Base-by-base conservation (phyloP, 2,797 vertebrate species). In the Scarus forsteni region DNA sequence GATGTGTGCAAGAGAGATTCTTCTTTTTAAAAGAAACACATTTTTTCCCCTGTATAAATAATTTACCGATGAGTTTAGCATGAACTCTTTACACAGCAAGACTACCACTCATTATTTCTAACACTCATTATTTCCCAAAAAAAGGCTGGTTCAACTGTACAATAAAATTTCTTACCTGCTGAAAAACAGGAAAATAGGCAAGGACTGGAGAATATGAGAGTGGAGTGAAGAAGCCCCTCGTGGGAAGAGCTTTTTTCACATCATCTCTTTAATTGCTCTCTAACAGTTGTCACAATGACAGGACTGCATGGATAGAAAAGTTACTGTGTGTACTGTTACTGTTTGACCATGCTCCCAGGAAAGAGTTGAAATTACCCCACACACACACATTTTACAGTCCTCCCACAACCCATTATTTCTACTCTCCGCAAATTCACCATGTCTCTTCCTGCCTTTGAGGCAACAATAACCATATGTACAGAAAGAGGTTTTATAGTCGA, bases 231-330 rank as follows among this genome's bases (percentile, higher is more conserved):
- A 70, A 83, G 88, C 84, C 46, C 79, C 89, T 88, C 84, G 75
- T 84, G 81, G 88, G 91, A 90, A 82, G 85, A 72, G 80, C 88
- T 89, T 87, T 80, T 83, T 90, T 27, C 27, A 27, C 27, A 27
- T 27, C 90, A 81, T 87, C 80, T 60, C 87, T 91, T 89, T 92
- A 92, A 93, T 92, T 91, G 91, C 91, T 92, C 88, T 89, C 87
- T 64, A 78, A 86, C 87, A 79, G 86, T 92, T 91, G 90, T 90
- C 84, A 91, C 86, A 79, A 85, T 91, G 92, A 91, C 89, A 89
- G 85, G 74, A 81, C 89, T 88, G 81, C 84, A 72, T 85, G 84
- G 88, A 88, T 62, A 76, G 79, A 42, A 75, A 79, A 59, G 73
- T 78, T 44, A 46, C 71, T 69, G 62, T 63, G 38, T 42, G 5